Conservation (phyloP, 2,888 invertebrate species). For the Palloptera scutellata region DNA sequence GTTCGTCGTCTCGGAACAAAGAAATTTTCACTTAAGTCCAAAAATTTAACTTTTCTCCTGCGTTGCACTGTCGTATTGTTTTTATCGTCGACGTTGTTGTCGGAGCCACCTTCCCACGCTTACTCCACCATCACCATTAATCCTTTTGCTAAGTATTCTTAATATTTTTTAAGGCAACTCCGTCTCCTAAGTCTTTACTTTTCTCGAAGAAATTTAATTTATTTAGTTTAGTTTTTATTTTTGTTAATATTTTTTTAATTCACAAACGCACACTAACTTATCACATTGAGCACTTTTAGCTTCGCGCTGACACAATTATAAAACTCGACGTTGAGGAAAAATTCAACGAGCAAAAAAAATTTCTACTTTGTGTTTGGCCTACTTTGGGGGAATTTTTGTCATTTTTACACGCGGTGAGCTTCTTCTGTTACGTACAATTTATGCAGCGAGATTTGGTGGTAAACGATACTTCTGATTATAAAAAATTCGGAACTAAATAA, state of each 20-base stretch:
- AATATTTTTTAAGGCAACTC: too few species aligned
- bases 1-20: slow-evolving; percentile 46
- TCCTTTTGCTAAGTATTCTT: too few species aligned
- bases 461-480: slow-evolving; percentile 19
- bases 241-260: slow-evolving; percentile 22
- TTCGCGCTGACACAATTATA: slow-evolving; percentile 48
- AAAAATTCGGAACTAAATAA: slow-evolving; percentile 27
- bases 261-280: too few species aligned
- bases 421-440: slow-evolving; percentile 4
- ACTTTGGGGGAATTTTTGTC: slow-evolving; percentile 48
- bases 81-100: too few species aligned
- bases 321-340: slow-evolving; percentile 39
- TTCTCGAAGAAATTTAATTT: neutral
- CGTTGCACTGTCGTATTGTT: too few species aligned
- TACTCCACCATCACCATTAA: too few species aligned
- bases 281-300: slow-evolving; percentile 9
- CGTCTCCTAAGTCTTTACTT: too few species aligned
- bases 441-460: slow-evolving; percentile 32
- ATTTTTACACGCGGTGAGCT: slow-evolving; percentile 7
- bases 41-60: slow-evolving; percentile 15
- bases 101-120: too few species aligned
- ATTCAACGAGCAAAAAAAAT: slow-evolving; percentile 34
- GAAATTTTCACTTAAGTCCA: slow-evolving; percentile 51
- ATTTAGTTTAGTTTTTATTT: slow-evolving; percentile 22
- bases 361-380: slow-evolving; percentile 52